These are phyloP conservation scores for Australoheros scitulus DNA, from an alignment of 2,113 vertebrate species.

Conservation along the genomic window DNA sequence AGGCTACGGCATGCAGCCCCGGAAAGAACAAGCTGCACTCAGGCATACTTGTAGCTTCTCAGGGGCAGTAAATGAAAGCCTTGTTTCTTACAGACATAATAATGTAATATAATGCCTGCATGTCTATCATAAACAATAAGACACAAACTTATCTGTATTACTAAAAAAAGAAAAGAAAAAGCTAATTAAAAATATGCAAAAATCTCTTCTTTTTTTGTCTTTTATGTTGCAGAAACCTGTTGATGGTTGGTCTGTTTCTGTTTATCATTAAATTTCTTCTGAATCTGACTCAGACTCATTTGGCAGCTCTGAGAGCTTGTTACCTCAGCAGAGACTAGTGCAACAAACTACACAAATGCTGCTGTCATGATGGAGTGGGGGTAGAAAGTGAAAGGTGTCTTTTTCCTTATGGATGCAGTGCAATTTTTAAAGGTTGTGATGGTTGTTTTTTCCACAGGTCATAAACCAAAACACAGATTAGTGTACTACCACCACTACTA, in stretches of 20 bases:
- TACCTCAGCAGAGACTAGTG: constrained; percentile 30
- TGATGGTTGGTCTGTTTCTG: constrained; percentile 28
- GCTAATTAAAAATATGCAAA: background rate
- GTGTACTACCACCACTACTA: background rate
- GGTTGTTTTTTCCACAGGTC: background rate
- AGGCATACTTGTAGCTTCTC: background rate
- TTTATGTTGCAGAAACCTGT: background rate
- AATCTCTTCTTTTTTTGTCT: background rate
- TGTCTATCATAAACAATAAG: background rate
- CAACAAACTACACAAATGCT: constrained; percentile 11
- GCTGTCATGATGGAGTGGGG: background rate
- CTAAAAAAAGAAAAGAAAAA: background rate
- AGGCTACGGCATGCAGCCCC: constrained; percentile 47
- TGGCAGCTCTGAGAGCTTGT: constrained; percentile 15
- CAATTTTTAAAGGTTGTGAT: background rate
- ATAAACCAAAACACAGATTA: background rate
- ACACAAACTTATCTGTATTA: background rate
- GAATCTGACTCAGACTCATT: constrained; percentile 23
- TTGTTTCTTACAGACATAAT: background rate
- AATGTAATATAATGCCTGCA: background rate
- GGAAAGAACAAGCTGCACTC: constrained; percentile 22
- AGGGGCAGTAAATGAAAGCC: background rate
- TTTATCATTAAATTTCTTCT: constrained; percentile 20
- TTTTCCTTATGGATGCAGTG: background rate
- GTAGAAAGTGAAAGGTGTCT: background rate